Conservation (phyloP, 2,113 vertebrate species). For the Chaetorhynchus papuensis region DNA sequence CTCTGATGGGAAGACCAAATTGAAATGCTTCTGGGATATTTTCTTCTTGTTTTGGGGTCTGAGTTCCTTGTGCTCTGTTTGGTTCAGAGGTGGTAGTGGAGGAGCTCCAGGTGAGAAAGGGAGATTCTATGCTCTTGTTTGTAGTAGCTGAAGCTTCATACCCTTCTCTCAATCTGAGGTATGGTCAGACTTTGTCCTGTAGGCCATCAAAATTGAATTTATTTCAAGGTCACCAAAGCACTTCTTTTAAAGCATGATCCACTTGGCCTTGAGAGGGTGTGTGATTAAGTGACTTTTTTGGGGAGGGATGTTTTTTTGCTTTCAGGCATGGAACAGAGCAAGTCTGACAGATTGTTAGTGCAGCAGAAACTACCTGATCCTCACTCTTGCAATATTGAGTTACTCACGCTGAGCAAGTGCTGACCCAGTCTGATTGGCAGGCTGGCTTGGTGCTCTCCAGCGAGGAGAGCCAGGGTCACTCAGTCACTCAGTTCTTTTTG, state of each 20-base stretch:
- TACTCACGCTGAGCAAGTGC: background rate
- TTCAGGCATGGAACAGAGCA: background rate
- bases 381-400: background rate
- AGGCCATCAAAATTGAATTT: background rate
- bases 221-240: background rate
- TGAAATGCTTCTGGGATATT: background rate
- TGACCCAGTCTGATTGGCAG: background rate
- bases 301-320: background rate
- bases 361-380: background rate
- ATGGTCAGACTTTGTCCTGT: background rate
- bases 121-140: background rate
- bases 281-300: background rate
- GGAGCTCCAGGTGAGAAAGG: background rate
- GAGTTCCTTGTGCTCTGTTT: background rate
- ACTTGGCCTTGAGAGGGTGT: background rate
- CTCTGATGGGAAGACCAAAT: background rate
- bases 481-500: background rate
- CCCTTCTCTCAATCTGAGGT: background rate
- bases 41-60: background rate
- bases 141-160: background rate
- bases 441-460: background rate
- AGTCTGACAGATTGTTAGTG: background rate
- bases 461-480: background rate
- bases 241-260: background rate
- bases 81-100: background rate